Evolutionary conservation across 2,797 vertebrate genomes (phyloP).

Genomic region (Microchirus variegatus): DNA sequence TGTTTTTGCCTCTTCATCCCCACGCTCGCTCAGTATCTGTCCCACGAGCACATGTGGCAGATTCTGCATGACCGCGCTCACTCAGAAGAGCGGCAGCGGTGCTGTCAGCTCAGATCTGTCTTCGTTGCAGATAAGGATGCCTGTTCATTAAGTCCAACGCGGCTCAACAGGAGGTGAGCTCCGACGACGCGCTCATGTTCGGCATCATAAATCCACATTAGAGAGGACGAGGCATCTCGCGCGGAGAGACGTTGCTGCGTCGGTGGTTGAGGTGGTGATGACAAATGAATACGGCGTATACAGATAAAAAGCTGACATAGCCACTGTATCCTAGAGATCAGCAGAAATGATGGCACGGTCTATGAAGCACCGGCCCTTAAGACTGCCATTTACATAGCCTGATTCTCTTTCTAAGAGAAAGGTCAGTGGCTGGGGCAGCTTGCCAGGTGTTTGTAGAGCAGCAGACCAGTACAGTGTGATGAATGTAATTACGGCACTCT

Average conservation of each 20-base stretch:
- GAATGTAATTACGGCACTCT: conserved; percentile 77
- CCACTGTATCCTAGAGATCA: background rate
- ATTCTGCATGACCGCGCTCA: conserved; percentile 38
- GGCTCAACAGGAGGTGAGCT: conserved; percentile 67
- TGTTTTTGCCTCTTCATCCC: conserved; percentile 15
- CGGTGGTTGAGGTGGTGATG: conserved; percentile 1
- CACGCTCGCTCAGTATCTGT: conserved; percentile 19
- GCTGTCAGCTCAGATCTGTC: conserved; percentile 75
- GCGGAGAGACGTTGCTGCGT: conserved; percentile 23
- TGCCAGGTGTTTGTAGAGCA: conserved; percentile 74
- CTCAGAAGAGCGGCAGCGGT: conserved; percentile 42
- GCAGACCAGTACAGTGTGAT: conserved; percentile 52
- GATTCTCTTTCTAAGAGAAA: conserved; percentile 49
- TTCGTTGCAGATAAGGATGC: conserved; percentile 64
- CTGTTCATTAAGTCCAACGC: conserved; percentile 69
- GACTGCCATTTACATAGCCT: conserved; percentile 42
- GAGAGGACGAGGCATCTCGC: conserved; percentile 51
- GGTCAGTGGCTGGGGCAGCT: conserved; percentile 63
- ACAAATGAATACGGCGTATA: conserved; percentile 9
- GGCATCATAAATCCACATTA: conserved; percentile 80
- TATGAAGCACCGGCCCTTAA: conserved; percentile 10
- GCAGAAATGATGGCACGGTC: conserved; percentile 1
- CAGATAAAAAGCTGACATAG: conserved; percentile 3
- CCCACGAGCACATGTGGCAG: conserved; percentile 52
- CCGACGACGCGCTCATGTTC: conserved; percentile 45